Conservation (phyloP, 2,113 vertebrate genomes). For the Sus scrofa region T2T-Sscrofa CM000815.6:110825001-110825500, state of each 20-base stretch:
- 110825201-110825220: not conserved
- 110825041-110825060: rapidly evolving
- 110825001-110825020: not conserved
- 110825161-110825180: not conserved
- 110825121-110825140: not conserved
- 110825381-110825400: conserved; percentile 7
- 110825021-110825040: conserved; percentile 10
- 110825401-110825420: not conserved
- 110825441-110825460: not conserved
- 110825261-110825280: conserved; percentile 1
- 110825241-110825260: not conserved
- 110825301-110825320: not conserved
- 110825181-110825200: not conserved
- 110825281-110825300: conserved; percentile 11
- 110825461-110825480: not conserved
- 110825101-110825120: not conserved
- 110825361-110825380: not conserved
- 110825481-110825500: not conserved
- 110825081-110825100: not conserved
- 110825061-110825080: not conserved
- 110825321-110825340: not conserved
- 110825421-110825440: not conserved
- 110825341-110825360: conserved; percentile 6
- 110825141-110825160: not conserved
- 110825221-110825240: conserved; percentile 6